These are phyloP conservation scores for Poecilia wingei DNA, from an alignment of 2,797 vertebrate species.

Conservation along the genomic window DNA sequence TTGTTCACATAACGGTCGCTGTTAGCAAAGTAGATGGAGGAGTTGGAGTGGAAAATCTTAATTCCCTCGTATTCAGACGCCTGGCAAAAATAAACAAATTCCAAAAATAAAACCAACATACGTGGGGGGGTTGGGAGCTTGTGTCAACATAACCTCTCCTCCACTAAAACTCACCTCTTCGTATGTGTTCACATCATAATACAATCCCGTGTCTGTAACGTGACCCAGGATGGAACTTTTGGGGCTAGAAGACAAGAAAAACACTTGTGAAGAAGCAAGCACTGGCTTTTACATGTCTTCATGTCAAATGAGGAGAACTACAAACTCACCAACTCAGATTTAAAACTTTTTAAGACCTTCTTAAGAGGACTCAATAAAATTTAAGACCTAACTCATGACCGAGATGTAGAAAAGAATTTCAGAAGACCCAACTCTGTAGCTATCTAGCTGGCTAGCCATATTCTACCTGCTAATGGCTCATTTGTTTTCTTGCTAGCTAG, in stretches of 20 bases:
- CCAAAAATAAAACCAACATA: not conserved
- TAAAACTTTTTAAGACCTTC: too few species aligned
- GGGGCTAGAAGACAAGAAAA: slow-evolving; percentile 77
- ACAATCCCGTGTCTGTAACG: slow-evolving; percentile 88
- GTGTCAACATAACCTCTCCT: not conserved
- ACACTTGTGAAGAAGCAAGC: not conserved
- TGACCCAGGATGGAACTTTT: slow-evolving; percentile 88
- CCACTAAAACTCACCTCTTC: slow-evolving; percentile 86
- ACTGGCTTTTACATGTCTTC: not conserved
- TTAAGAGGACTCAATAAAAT: too few species aligned
- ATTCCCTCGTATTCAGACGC: slow-evolving; percentile 90
- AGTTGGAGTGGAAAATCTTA: slow-evolving; percentile 96
- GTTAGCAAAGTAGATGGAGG: slow-evolving; percentile 96
- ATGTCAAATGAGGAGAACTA: not conserved
- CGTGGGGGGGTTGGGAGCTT: not conserved
- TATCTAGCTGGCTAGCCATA: too few species aligned
- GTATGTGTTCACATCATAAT: slow-evolving; percentile 88
- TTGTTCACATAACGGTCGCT: slow-evolving; percentile 88
- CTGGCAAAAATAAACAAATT: slow-evolving; percentile 73
- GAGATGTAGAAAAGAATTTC: too few species aligned
- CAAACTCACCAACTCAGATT: too few species aligned
- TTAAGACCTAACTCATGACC: too few species aligned
- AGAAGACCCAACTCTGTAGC: too few species aligned
- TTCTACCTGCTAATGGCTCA: too few species aligned
- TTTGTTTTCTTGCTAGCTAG: too few species aligned